phyloP scores from a whole-genome alignment of 2,888 invertebrate genomes.

The Elegia similella region DNA sequence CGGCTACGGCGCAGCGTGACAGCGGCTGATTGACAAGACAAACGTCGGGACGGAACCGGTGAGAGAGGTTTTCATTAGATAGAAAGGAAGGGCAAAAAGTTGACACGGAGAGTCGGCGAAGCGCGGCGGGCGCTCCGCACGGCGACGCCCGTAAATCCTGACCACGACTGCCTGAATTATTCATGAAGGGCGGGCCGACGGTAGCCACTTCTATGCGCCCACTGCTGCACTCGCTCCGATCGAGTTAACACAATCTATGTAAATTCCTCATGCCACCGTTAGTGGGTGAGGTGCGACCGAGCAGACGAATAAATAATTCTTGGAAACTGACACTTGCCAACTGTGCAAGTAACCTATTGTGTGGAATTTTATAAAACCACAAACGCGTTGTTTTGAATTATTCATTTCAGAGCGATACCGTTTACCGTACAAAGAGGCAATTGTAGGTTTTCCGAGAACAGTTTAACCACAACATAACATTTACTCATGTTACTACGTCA shows the following conservation, averaged over 20 bases:
- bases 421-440: constrained; percentile 34
- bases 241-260: constrained; percentile 29
- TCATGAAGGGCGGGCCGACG: constrained; percentile 50
- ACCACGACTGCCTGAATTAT: constrained; percentile 58
- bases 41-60: constrained; percentile 58
- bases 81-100: constrained; percentile 58
- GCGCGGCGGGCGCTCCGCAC: constrained; percentile 31
- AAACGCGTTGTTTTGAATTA: constrained; percentile 46
- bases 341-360: constrained; percentile 31
- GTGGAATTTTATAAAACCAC: constrained; percentile 35
- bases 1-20: constrained; percentile 48
- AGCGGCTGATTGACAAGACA: constrained; percentile 73
- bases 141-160: constrained; percentile 51
- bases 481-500: constrained; percentile 22
- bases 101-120: constrained; percentile 40
- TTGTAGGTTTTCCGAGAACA: constrained; percentile 43
- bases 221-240: constrained; percentile 18
- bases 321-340: constrained; percentile 21
- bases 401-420: constrained; percentile 48
- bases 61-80: constrained; percentile 67
- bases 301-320: constrained; percentile 21
- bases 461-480: constrained; percentile 34
- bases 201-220: constrained; percentile 28
- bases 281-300: constrained; percentile 22
- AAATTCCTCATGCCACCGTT: constrained; percentile 30